Evolutionary conservation across 2,888 invertebrate species (phyloP), one percentile per base, ranked within the genome.

Genomic region (Pinctada fucata): DNA sequence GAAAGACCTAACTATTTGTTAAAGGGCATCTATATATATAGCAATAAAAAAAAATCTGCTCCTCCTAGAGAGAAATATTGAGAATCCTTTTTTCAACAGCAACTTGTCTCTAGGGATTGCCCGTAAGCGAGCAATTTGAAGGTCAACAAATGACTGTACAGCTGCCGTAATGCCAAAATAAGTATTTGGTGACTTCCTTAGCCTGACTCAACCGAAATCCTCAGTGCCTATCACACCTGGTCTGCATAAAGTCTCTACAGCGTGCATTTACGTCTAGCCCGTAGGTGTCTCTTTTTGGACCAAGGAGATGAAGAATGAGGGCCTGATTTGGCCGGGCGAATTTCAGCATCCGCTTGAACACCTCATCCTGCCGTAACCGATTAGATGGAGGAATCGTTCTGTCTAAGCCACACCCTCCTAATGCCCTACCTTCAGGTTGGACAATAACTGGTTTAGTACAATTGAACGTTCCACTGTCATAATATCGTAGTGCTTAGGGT

Each of bases 401-500:
- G 51, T 74, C 74, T 5, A 74, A 16, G 6, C 74, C 65, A 50
- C 64, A 49, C 31, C 66, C 74, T 6, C 74, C 74, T 10, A 74
- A 16, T 48, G 66, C 74, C 31, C 16, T 16, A 5, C 64, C 51
- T 65, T 16, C 8, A 66, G 65, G 51, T 74, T 48, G 3, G 66
- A 49, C 16, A 64, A 13, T 6, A 74, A 16, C 10, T 50, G 31
- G 5, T 49, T 65, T 45, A 49, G 49, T 3, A 66, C 50, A 3
- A 50, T 66, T 3, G 49, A 49, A 2, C 64, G 3, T 16, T 66
- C 8, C 3, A 8, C 45, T 5, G 64, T 50, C 5, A 65, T 0
- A 2, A 3, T 65, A 13, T 50, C 51, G 10, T 3, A n/a, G 48
- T 31, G 65, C 51, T 74, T 74, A 10, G 66, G 74, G 51, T 74